phyloP scores from a whole-genome alignment of 2,113 vertebrate genomes.

The Thryonomys swinderianus region DNA sequence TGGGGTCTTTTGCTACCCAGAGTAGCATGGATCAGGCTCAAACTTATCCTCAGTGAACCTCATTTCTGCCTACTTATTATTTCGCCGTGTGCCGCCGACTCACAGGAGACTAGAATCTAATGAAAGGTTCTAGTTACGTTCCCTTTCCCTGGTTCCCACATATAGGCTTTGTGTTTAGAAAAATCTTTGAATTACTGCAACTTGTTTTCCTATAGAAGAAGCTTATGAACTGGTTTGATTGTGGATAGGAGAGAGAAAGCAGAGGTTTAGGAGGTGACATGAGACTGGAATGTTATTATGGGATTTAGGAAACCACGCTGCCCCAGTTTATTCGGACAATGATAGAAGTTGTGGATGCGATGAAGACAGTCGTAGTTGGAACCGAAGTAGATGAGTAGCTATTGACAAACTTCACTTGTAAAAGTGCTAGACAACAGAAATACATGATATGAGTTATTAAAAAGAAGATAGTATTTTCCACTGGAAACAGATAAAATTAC shows the following conservation, averaged over 20 bases:
- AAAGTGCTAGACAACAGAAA: background rate
- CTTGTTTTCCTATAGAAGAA: background rate
- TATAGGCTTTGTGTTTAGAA: constrained; percentile 12
- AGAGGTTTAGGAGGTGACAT: background rate
- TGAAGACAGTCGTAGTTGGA: background rate
- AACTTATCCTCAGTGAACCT: no score
- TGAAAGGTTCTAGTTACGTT: no score
- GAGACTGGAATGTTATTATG: background rate
- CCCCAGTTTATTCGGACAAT: background rate
- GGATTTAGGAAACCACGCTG: background rate
- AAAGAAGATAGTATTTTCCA: background rate
- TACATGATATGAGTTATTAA: background rate
- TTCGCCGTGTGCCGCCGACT: no score
- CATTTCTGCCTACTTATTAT: no score
- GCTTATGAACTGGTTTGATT: background rate
- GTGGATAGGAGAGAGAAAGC: background rate
- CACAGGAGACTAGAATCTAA: no score
- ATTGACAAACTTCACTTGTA: background rate
- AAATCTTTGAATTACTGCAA: constrained; percentile 20
- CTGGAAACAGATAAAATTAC: background rate
- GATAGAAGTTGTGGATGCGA: background rate
- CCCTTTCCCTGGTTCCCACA: no score
- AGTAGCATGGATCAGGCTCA: no score
- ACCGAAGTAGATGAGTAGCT: background rate
- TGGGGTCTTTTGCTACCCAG: no score